Evolutionary conservation across 1,140 invertebrate species (phyloP), one percentile per base, ranked within the genome.

Genomic region (Thalassaphorura encarpata): DNA sequence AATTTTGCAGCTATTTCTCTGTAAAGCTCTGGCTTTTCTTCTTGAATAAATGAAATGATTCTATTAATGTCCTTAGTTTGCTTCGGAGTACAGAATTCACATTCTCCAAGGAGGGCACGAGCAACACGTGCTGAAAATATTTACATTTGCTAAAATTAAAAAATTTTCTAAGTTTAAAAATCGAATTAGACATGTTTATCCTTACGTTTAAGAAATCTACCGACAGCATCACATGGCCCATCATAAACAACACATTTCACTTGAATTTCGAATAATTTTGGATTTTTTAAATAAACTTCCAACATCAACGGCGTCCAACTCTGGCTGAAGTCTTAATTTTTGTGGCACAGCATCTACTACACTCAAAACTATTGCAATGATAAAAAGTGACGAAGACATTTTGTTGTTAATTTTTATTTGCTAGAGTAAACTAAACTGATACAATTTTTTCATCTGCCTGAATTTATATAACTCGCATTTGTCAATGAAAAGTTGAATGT

Each of bases 211-310:
- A 41, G 39, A 39, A 4, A 58, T 21, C 50, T 27, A 5, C 56
- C 56, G 1, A 58, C 56, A 23, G 47, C 31, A 27, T 58, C 56
- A 46, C 56, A 58, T 13, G 56, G 56, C 1, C 56, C 51, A 42
- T 53, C 51, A 31, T 53, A 53, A 11, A 53, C 6, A 8, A 53
- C 4, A 27, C 51, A 53, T 23, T 53, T 21, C 4, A 42, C 27
- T 27, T 53, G 21, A 6, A 53, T 18, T 5, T 53, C n/a, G 31
- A 53, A 42, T 5, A 53, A 23, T 28, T 36, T 5, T 19, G 33
- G 36, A 27, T 53, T 53, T 13, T 4, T 21, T 28, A 26, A 19
- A 21, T 53, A 53, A 3, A 21, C 23, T 4, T 53, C 51, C 15
- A 53, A 19, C 5, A 43, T 21, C 42, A 45, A 6, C 33, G 11